These are phyloP conservation scores for Crotalus viridis DNA, from an alignment of 2,113 vertebrate genomes.

Conservation along the genomic window DNA sequence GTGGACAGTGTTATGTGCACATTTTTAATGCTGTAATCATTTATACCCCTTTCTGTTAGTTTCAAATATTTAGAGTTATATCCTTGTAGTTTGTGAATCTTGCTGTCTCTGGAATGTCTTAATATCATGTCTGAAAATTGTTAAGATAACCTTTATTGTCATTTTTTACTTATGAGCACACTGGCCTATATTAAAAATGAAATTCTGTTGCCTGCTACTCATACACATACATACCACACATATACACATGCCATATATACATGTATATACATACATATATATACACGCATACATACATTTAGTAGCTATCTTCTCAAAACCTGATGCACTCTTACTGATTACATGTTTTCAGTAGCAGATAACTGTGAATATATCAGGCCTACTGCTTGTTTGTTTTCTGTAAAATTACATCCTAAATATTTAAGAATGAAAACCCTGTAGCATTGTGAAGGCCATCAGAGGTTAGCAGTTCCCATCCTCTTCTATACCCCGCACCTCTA, in stretches of 20 bases:
- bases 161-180: too few species aligned
- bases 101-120: neutral
- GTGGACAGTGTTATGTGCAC: neutral
- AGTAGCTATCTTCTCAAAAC: neutral
- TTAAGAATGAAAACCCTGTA: neutral
- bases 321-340: neutral
- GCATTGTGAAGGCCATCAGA: neutral
- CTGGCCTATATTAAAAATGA: too few species aligned
- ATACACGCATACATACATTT: neutral
- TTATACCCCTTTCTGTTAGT: neutral
- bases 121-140: neutral
- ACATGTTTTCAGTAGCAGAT: neutral
- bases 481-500: too few species aligned
- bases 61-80: neutral
- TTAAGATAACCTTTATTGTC: neutral
- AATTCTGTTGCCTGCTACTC: too few species aligned
- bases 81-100: neutral
- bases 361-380: neutral
- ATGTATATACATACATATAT: too few species aligned
- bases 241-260: too few species aligned
- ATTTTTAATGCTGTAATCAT: neutral
- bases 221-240: too few species aligned
- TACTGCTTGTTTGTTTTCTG: neutral
- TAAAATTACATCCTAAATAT: neutral
- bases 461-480: too few species aligned